These are phyloP conservation scores for Caenorhabditis sp. DNA, from an alignment of 2,888 invertebrate genomes.

Conservation along the genomic window DNA sequence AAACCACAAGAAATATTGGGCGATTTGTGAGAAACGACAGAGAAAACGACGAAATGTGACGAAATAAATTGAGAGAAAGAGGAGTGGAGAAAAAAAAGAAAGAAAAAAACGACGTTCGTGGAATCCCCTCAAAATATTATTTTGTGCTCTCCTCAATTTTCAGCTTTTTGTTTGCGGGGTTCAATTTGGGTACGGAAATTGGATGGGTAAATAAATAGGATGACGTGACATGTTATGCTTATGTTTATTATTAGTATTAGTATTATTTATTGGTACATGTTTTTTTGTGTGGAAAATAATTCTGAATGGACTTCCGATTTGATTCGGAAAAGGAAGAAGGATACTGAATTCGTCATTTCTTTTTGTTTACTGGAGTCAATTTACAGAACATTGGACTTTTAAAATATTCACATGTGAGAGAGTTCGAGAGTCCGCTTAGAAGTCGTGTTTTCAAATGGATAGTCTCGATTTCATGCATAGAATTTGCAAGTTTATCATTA, in stretches of 20 bases:
- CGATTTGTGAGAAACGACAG: constrained; percentile 7
- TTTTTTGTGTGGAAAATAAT: no score
- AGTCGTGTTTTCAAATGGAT: no score
- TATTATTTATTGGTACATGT: no score
- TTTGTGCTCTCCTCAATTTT: neutral
- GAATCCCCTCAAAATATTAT: neutral
- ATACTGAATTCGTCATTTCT: neutral
- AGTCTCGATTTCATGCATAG: no score
- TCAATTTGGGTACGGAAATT: no score
- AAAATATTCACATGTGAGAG: neutral
- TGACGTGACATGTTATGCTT: neutral
- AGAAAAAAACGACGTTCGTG: neutral
- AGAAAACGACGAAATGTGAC: neutral
- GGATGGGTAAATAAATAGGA: neutral
- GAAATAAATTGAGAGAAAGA: neutral
- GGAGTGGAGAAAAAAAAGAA: neutral
- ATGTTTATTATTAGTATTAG: no score
- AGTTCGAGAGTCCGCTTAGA: neutral
- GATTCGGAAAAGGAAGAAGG: neutral
- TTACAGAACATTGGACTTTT: neutral
- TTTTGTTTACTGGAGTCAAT: neutral
- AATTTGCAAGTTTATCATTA: no score
- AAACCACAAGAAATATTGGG: neutral
- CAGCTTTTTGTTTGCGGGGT: no score
- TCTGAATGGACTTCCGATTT: no score